phyloP scores from a whole-genome alignment of 2,888 invertebrate genomes.

The Lepidocyrtoides sp. region DNA sequence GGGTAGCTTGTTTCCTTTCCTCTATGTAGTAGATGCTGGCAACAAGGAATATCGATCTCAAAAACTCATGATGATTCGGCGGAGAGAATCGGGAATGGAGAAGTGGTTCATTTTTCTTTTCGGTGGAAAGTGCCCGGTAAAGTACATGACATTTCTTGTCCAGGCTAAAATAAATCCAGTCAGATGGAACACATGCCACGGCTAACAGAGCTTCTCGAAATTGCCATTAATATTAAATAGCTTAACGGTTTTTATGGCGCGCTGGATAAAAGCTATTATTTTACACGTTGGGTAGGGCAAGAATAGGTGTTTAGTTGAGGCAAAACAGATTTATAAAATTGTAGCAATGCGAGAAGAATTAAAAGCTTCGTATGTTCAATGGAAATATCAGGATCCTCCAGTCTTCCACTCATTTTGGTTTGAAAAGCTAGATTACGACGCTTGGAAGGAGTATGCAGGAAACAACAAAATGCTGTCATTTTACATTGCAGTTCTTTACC shows the following conservation, averaged over 20 bases:
- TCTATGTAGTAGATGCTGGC: conserved; percentile 33
- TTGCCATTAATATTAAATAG: too few relatives aligned
- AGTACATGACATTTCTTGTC: conserved; percentile 35
- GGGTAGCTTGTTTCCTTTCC: background rate
- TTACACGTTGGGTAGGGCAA: too few relatives aligned
- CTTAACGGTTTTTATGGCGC: too few relatives aligned
- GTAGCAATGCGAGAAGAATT: background rate
- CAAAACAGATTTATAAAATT: too few relatives aligned
- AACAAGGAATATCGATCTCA: conserved; percentile 60
- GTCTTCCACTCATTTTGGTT: conserved; percentile 70
- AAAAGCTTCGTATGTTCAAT: background rate
- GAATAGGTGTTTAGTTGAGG: too few relatives aligned
- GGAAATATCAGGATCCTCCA: conserved; percentile 73
- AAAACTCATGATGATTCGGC: conserved; percentile 24
- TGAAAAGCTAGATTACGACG: conserved; percentile 71
- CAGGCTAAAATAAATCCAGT: background rate
- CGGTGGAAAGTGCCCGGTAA: conserved; percentile 28
- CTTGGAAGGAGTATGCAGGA: conserved; percentile 74
- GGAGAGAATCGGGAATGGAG: conserved; percentile 54
- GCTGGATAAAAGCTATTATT: too few relatives aligned
- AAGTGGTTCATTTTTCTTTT: background rate
- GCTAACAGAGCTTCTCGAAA: background rate
- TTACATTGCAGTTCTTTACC: conserved; percentile 95
- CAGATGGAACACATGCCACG: background rate
- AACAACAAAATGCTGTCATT: conserved; percentile 98